Base-by-base conservation (phyloP, 2,797 vertebrate species). In the Falco naumanni region DNA sequence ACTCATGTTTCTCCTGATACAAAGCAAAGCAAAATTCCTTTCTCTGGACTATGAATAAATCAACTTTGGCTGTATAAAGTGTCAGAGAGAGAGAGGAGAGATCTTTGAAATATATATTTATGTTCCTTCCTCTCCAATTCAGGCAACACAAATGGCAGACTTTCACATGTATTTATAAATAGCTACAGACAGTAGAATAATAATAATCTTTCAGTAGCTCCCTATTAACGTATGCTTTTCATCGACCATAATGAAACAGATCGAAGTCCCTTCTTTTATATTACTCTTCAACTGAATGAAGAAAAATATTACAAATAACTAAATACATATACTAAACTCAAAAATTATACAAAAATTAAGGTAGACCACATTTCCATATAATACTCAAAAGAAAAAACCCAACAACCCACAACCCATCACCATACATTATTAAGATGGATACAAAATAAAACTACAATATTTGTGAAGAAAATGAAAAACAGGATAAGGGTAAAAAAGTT, bases 21-120 rank as follows among this genome's bases (percentile, higher is more conserved):
- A 26, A 90, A 82, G 48, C 15, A 89, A 94, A 87, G 48, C 10
- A 81, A 84, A 90, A 94, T 74, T 90, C 34, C 63, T 74, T 84
- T 63, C 50, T 60, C 31, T 33, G 28, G 19, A 72, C 59, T 59
- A 59, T 3, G 4, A 83, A 68, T 33, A 57, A 65, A 77, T 70
- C 16, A 60, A 34, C 37, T 81, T 68, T 3, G 7, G 26, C 47
- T 68, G 16, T 59, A 75, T n/a, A 82, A 84, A 76, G 89, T 85
- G 33, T 34, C 56, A 50, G 12, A 68, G 14, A 63, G 14, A 39
- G n/a, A 71, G 16, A 68, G n/a, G 15, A 80, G 7, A 17, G 9
- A 33, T 60, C 41, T 92, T 69, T 64, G 70, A 82, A 84, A 87
- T 37, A 39, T 8, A 89, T 8, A 89, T 11, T 63, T 25, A 47